Conservation (phyloP, 2,888 invertebrate genomes). For the Ophioninae sp. region DNA sequence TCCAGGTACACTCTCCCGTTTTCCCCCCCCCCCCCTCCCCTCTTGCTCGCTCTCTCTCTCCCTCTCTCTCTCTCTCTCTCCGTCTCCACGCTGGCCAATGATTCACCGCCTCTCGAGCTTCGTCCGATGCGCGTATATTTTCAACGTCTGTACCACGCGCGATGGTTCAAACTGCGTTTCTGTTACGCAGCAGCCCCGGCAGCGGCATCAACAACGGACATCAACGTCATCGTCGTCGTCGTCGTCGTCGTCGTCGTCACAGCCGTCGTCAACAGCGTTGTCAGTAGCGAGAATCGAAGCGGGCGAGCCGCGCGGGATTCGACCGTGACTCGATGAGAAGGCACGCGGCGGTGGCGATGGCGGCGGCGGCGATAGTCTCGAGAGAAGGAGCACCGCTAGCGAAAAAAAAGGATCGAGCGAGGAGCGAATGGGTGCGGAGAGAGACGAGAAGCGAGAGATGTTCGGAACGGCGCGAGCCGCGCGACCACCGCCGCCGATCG, state of each 20-base stretch:
- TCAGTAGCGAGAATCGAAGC: constrained; percentile 25
- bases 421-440: constrained; percentile 8
- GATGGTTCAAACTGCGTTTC: constrained; percentile 39
- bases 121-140: constrained; percentile 59
- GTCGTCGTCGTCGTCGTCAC: no score
- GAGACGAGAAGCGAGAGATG: constrained; percentile 20
- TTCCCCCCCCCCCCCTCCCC: no score
- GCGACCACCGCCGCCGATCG: constrained; percentile 63
- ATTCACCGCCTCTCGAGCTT: constrained; percentile 29
- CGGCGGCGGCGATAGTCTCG: constrained; percentile 54
- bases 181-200: constrained; percentile 40
- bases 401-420: no score
- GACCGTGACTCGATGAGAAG: constrained; percentile 54
- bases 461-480: no score
- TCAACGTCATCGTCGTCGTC: no score
- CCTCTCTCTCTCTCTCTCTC: constrained; percentile 4
- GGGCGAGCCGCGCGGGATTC: constrained; percentile 36
- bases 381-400: constrained; percentile 38
- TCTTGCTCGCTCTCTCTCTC: no score
- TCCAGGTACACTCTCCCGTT: background rate
- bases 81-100: constrained; percentile 27
- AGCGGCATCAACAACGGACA: background rate
- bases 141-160: constrained; percentile 48
- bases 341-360: no score
- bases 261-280: constrained; percentile 4